These are phyloP conservation scores for Cuculus canorus DNA, from an alignment of 2,797 vertebrate genomes.

Conservation along the genomic window DNA sequence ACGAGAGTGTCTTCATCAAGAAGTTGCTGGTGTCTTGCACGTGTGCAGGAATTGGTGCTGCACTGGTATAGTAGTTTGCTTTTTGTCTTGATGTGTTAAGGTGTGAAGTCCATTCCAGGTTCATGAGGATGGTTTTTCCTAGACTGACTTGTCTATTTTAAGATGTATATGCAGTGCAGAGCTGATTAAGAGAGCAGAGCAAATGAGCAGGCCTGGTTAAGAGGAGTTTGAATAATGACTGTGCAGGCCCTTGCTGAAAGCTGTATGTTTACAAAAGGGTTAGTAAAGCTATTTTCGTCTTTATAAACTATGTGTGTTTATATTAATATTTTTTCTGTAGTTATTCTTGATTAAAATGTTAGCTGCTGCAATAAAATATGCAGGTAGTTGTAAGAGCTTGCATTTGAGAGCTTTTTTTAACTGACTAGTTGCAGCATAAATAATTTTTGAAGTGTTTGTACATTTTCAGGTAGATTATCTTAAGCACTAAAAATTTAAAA, in stretches of 20 bases:
- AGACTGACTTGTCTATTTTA: slow-evolving; percentile 28
- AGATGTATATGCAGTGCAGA: not conserved
- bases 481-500: not conserved
- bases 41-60: not conserved
- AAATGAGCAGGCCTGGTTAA: slow-evolving; percentile 48
- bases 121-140: slow-evolving; percentile 2
- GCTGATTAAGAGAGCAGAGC: slow-evolving; percentile 40
- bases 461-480: not conserved
- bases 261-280: slow-evolving; percentile 75
- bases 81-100: not conserved
- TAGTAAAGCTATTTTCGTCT: slow-evolving; percentile 76
- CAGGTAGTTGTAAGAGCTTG: slow-evolving; percentile 17
- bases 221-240: slow-evolving; percentile 69
- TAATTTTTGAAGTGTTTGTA: not conserved
- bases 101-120: slow-evolving; percentile 19
- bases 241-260: slow-evolving; percentile 66
- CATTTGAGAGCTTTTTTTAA: slow-evolving; percentile 8
- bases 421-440: not conserved
- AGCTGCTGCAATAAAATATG: slow-evolving; percentile 32
- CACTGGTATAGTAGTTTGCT: not conserved
- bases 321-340: slow-evolving; percentile 72
- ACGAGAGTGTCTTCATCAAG: not conserved
- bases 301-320: slow-evolving; percentile 71
- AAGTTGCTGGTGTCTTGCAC: not conserved
- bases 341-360: slow-evolving; percentile 67